Evolutionary conservation across 2,888 invertebrate genomes (phyloP), one percentile per base, ranked within the genome.

Genomic region (Drymonia ruficornis): DNA sequence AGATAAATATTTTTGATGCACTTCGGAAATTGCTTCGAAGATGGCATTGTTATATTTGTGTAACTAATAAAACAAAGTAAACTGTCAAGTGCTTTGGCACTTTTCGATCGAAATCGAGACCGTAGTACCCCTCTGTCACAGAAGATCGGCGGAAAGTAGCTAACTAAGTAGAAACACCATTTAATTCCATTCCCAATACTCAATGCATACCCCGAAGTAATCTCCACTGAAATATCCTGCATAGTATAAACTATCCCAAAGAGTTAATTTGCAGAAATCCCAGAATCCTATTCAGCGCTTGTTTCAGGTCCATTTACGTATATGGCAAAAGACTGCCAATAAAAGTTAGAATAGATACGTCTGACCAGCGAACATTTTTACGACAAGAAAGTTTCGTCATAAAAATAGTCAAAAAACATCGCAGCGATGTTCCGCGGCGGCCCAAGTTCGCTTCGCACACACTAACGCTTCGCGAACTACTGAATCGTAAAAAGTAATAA

Each of bases 301-400:
- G 11, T 46, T 31, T 31, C 16, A 31, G 31, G 12, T 18, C 43
- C 54, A 54, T 63, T 60, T 50, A 13, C 28, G 45, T 31, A 28
- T 45, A 28, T 44, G 28, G 23, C 19, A 53, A 29, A 49, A 55
- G 43, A 51, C 19, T 47, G 47, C 38, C 56, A 43, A 53, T 55
- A 62, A 59, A 59, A 55, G 55, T 48, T 67, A 61, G 59, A 53
- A 54, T 55, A 55, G 50, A 62, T 61, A 57, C 51, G 53, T 49
- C 51, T 43, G 52, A 51, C 42, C 42, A 42, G 54, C 50, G 43
- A 60, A 54, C 56, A 68, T 56, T 72, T 74, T 75, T 74, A 75
- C 66, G 65, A 55, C 45, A 12, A 6, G 36, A 53, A 74, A 75
- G 57, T 73, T 72, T 60, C 11, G 56, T 63, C 53, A 65, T 72